phyloP scores from a whole-genome alignment of 2,113 vertebrate genomes.

The Clinocottus analis region DNA sequence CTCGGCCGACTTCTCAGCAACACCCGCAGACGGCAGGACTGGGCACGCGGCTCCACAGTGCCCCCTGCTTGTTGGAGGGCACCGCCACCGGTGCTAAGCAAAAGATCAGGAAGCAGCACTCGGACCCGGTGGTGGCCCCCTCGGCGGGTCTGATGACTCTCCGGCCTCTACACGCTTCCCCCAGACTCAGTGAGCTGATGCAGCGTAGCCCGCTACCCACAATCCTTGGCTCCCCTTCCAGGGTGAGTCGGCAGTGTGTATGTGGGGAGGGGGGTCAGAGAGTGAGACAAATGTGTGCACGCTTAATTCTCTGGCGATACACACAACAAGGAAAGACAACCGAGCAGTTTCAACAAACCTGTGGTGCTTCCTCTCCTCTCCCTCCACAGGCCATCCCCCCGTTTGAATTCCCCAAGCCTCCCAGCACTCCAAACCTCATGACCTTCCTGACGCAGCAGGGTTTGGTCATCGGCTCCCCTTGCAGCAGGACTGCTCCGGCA shows the following conservation, averaged over 20 bases:
- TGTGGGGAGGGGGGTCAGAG: too few species aligned
- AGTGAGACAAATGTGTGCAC: not conserved
- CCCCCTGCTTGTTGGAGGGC: conserved; percentile 92
- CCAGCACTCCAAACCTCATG: conserved; percentile 93
- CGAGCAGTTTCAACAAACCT: conserved; percentile 13
- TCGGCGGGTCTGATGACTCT: conserved; percentile 76
- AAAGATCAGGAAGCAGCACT: conserved; percentile 94
- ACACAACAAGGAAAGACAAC: not conserved
- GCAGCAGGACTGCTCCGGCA: conserved; percentile 88
- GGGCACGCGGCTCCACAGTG: conserved; percentile 94
- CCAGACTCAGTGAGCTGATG: conserved; percentile 93
- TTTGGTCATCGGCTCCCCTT: conserved; percentile 83
- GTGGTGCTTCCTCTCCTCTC: not conserved
- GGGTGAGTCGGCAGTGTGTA: conserved; percentile 81
- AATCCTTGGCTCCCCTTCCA: conserved; percentile 93
- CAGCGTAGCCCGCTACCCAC: conserved; percentile 94
- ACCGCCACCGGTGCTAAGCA: conserved; percentile 86
- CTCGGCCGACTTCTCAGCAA: conserved; percentile 61
- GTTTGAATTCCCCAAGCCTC: conserved; percentile 92
- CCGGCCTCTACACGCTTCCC: conserved; percentile 90
- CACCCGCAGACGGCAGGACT: conserved; percentile 81
- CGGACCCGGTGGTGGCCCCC: conserved; percentile 86
- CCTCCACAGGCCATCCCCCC: conserved; percentile 84
- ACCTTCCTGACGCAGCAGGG: conserved; percentile 92
- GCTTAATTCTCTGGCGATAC: not conserved